Base-by-base conservation (phyloP, 2,797 vertebrate genomes). In the Notoglanidium macrostoma region DNA sequence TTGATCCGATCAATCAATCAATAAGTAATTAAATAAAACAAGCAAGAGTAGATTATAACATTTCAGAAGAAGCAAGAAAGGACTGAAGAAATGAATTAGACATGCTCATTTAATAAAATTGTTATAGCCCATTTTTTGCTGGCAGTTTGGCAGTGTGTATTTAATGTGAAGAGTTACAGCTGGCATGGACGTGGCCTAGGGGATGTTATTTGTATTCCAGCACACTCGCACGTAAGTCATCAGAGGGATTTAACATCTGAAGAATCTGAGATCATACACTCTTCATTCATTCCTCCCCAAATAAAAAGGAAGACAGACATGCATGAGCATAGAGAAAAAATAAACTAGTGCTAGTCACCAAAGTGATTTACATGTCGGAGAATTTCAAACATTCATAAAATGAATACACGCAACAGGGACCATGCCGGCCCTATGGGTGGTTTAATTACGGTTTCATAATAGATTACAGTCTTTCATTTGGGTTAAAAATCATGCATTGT, bases 371-470 rank as follows among this genome's bases (percentile, higher is more conserved):
- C 54, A 85, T 88, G 76, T 74, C 8, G 81, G 44, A 88, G 79
- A 15, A 40, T 61, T 40, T 61, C 11, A 40, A 26, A 40, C 10
- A 59, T 49, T 85, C 68, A 73, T 59, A 81, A 63, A 80, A 68
- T 78, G 85, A 80, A 86, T 3, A 14, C 40, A 55, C 68, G 72
- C 79, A 89, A 17, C 44, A 65, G 79, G 54, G 92, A 91, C 84
- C 89, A 88, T 88, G 88, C 87, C 88, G 90, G 89, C 89, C 92
- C 92, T 93, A 90, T 90, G 88, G 90, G 87, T 88, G 90, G 92
- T 94, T 93, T 95, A 95, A 96, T 95, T 95, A 93, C 91, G 93
- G 94, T 93, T 92, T 91, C 90, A 95, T 94, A 95, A 95, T 94
- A 94, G 95, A 95, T 96, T 93, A 94, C 94, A 92, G 92, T 89